These are phyloP conservation scores for Synanthedon formicaeformis DNA, from an alignment of 2,888 invertebrate species.

Conservation along the genomic window DNA sequence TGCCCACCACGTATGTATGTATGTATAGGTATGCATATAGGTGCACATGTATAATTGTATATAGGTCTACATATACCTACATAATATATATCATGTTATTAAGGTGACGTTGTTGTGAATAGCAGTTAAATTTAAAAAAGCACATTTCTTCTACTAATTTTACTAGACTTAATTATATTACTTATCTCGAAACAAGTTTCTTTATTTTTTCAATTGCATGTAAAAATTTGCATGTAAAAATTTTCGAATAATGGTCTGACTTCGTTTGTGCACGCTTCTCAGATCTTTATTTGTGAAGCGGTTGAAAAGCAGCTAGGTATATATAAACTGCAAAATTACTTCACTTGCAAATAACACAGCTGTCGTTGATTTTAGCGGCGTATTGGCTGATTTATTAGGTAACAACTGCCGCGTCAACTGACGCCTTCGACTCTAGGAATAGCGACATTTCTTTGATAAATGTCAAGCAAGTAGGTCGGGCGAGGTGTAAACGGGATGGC, in stretches of 20 bases:
- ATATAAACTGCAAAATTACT: no score
- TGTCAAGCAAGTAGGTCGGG: constrained; percentile 44
- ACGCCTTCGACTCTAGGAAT: constrained; percentile 10
- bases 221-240: no score
- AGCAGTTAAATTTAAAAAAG: background rate
- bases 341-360: no score
- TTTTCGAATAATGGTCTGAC: no score
- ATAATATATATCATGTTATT: background rate
- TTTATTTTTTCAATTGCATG: no score
- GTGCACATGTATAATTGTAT: background rate
- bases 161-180: background rate
- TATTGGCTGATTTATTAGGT: no score
- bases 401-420: no score
- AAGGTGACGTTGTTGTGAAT: background rate
- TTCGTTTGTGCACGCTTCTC: no score
- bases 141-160: background rate
- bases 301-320: no score
- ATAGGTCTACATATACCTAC: no score
- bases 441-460: constrained; percentile 34
- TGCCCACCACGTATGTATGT: background rate
- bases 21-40: background rate
- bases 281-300: no score
- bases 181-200: background rate
- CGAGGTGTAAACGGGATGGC: constrained; percentile 34
- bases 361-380: no score